A percentile compares a stretch with the other conserved stretches of the same genome.
phyloP scores from a whole-genome alignment of 2,797 vertebrate species.

The Erithacus rubecula region DNA sequence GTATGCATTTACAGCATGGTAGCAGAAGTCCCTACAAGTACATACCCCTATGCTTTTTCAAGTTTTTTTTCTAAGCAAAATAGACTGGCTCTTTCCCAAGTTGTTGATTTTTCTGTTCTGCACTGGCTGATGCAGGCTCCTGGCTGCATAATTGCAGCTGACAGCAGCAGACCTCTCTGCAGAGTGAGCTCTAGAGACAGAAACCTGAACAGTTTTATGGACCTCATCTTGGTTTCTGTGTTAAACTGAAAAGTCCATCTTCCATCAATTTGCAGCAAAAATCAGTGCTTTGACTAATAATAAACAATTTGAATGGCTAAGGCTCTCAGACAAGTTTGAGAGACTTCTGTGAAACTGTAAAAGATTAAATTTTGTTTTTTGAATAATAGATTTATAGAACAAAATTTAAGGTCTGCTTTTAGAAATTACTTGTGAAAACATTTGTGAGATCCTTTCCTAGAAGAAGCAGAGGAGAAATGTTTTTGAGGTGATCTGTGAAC shows the following conservation, averaged over 20 bases:
- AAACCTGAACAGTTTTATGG: background rate
- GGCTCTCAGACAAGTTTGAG: background rate
- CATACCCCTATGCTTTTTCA: background rate
- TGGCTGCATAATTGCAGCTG: background rate
- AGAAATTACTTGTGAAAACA: background rate
- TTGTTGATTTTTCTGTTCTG: background rate
- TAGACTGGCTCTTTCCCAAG: background rate
- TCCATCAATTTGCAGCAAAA: background rate
- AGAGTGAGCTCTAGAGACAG: background rate
- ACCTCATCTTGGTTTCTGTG: background rate
- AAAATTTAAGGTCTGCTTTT: background rate
- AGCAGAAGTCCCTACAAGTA: background rate
- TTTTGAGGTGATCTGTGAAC: background rate
- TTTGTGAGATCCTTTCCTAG: background rate
- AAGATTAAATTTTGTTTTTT: background rate
- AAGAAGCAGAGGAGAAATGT: background rate
- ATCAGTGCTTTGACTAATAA: background rate
- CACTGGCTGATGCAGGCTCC: background rate
- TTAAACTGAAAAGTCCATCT: background rate
- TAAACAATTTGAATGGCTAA: background rate
- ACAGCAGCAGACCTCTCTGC: background rate
- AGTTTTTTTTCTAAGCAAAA: background rate
- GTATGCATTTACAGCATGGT: background rate
- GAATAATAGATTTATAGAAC: background rate
- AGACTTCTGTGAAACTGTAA: background rate